These are phyloP conservation scores for Drosophila jambulina DNA, from an alignment of 1,140 invertebrate species.

Conservation along the genomic window DNA sequence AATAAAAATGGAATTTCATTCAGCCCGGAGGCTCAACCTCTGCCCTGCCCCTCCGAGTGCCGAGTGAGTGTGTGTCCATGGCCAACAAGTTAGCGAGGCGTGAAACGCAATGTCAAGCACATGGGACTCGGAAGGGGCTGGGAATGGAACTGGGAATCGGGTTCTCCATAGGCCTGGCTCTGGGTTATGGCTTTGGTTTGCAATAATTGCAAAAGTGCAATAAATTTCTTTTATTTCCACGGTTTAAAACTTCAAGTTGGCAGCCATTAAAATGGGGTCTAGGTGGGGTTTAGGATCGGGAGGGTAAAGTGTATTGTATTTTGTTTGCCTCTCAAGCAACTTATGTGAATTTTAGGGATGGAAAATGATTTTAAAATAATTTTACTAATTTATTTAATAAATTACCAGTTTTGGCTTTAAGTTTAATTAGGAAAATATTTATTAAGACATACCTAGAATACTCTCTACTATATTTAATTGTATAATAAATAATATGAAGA, in stretches of 20 bases:
- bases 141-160: background rate
- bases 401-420: background rate
- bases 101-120: slow-evolving; percentile 69
- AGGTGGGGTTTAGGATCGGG: background rate
- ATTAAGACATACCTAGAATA: background rate
- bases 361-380: background rate
- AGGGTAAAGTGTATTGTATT: slow-evolving; percentile 1
- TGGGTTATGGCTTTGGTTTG: slow-evolving; percentile 72
- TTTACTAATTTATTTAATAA: background rate
- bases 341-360: background rate
- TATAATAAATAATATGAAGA: background rate
- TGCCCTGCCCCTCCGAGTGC: background rate
- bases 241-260: slow-evolving; percentile 48
- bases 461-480: no score
- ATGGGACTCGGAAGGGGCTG: slow-evolving; percentile 26
- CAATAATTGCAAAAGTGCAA: slow-evolving; percentile 78
- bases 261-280: slow-evolving; percentile 9
- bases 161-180: background rate
- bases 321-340: background rate
- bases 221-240: slow-evolving; percentile 67
- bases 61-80: slow-evolving; percentile 15
- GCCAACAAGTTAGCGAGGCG: slow-evolving; percentile 70
- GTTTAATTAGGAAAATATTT: background rate
- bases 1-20: slow-evolving; percentile 74
- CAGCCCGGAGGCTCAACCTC: slow-evolving; percentile 11